Evolutionary conservation across 2,797 vertebrate species (phyloP).

Genomic region (Hyperoplus lanceolatus): DNA sequence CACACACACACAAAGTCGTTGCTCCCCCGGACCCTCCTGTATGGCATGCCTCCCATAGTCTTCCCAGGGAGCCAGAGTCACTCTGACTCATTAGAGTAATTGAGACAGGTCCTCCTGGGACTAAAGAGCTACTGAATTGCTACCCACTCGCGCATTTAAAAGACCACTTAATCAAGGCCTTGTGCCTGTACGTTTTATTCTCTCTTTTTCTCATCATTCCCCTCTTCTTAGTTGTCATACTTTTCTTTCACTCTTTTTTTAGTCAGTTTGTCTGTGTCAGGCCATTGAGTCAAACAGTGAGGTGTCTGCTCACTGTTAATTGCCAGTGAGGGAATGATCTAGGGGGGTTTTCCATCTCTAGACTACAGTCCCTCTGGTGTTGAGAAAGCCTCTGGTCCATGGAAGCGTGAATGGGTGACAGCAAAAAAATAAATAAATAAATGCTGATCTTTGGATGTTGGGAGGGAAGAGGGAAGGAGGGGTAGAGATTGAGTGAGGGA

Average conservation of each 20-base stretch:
- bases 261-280: conserved; percentile 26
- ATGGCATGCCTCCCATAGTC: conserved; percentile 53
- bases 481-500: conserved; percentile 73
- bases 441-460: conserved; percentile 82
- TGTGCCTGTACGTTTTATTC: conserved; percentile 68
- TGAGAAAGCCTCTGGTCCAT: conserved; percentile 48
- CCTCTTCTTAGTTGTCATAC: conserved; percentile 51
- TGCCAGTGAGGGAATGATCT: conserved; percentile 59
- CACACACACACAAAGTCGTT: conserved; percentile 31
- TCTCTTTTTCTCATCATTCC: conserved; percentile 54
- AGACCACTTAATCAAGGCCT: conserved; percentile 79
- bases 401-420: conserved; percentile 72
- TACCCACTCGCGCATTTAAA: conserved; percentile 76
- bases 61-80: conserved; percentile 70
- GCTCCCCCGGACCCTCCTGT: conserved; percentile 37
- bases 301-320: conserved; percentile 60
- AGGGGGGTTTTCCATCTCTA: conserved; percentile 43
- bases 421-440: conserved; percentile 52
- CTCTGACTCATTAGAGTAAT: conserved; percentile 84
- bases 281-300: conserved; percentile 44
- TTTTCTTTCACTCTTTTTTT: conserved; percentile 37
- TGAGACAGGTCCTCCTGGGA: conserved; percentile 81
- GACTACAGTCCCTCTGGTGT: conserved; percentile 40
- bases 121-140: conserved; percentile 79
- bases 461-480: conserved; percentile 40